Evolutionary conservation across 2,113 vertebrate genomes (phyloP).

Genomic region (Pristiophorus japonicus): DNA sequence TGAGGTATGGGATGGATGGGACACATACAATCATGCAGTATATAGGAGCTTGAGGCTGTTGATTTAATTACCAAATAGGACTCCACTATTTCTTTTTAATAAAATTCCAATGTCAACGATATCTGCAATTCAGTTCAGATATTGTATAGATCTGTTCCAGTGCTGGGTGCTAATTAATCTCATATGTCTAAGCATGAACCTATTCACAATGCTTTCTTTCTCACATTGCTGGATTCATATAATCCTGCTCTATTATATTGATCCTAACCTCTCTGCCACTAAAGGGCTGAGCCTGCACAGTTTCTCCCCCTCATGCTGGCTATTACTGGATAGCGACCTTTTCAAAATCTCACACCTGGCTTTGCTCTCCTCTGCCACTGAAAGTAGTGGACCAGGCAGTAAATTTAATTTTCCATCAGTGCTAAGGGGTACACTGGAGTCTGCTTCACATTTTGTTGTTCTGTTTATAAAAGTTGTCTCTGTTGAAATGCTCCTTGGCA

Average conservation of each 20-base stretch:
- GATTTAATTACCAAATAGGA: background rate
- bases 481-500: conserved; percentile 46
- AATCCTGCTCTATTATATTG: background rate
- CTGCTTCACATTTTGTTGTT: conserved; percentile 90
- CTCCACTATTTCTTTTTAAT: background rate
- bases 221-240: background rate
- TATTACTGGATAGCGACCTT: conserved; percentile 4
- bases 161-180: background rate
- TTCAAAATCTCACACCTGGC: conserved; percentile 13
- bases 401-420: conserved; percentile 56
- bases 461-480: conserved; percentile 64
- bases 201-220: background rate
- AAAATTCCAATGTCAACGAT: background rate
- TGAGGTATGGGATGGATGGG: background rate
- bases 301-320: conserved; percentile 34
- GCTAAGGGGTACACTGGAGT: conserved; percentile 83
- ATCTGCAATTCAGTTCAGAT: background rate
- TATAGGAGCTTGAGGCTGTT: background rate
- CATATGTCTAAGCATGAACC: background rate
- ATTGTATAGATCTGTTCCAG: background rate
- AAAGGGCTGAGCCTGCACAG: conserved; percentile 4
- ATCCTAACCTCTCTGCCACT: background rate
- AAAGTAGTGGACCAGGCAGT: background rate
- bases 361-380: conserved; percentile 31
- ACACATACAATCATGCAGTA: background rate